Conservation (phyloP, 2,113 vertebrate species). For the Oreochromis aureus region DNA sequence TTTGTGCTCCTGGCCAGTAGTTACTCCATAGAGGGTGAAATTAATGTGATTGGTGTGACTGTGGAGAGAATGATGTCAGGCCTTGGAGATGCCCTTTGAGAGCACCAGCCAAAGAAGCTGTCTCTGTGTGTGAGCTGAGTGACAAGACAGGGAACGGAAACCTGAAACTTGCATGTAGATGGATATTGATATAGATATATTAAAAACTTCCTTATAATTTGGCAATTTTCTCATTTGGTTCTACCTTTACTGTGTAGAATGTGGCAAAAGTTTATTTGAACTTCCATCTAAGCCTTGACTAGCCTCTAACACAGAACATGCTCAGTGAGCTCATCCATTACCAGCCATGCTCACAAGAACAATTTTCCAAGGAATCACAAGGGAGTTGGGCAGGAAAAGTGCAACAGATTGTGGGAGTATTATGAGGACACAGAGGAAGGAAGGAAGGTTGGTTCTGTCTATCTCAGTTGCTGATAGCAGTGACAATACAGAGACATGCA, state of each 20-base stretch:
- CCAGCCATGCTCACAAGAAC: not conserved
- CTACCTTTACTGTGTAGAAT: not conserved
- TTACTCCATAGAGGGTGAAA: not conserved
- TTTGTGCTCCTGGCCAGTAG: constrained; percentile 6
- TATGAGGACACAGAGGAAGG: not conserved
- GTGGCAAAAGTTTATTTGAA: not conserved
- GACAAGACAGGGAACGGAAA: not conserved
- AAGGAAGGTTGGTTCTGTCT: not conserved
- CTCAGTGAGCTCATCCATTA: constrained; percentile 32
- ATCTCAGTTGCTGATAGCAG: not conserved
- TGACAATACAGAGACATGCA: not conserved
- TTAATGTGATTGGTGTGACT: constrained; percentile 1
- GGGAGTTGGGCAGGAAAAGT: not conserved
- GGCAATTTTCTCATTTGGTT: not conserved
- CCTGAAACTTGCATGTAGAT: not conserved
- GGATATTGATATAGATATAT: not conserved
- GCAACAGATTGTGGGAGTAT: not conserved
- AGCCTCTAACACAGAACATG: constrained; percentile 26
- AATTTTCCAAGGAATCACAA: not conserved
- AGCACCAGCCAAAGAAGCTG: not conserved
- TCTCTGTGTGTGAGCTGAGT: not conserved
- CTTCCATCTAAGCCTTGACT: not conserved
- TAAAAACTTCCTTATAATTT: not conserved
- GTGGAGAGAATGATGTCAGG: constrained; percentile 44
- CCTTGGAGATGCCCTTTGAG: not conserved